A percentile compares a stretch with the other conserved stretches of the same genome.
phyloP scores from a whole-genome alignment of 2,797 vertebrate species.

The Octomys mimax region DNA sequence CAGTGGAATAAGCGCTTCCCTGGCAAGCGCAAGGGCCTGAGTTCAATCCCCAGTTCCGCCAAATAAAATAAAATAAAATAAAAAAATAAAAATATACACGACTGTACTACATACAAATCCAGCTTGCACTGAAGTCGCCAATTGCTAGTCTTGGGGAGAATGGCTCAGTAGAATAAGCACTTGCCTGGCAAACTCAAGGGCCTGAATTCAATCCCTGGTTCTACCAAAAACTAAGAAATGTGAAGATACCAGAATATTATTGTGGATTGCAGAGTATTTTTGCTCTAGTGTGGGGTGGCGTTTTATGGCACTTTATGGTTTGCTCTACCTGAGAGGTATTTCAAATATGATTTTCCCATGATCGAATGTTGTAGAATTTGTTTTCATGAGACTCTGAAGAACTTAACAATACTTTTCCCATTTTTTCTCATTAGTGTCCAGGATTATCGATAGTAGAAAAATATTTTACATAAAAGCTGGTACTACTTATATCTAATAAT shows the following conservation, averaged over 20 bases:
- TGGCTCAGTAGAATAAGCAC: no score
- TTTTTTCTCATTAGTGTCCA: conserved; percentile 63
- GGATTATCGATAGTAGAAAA: conserved; percentile 52
- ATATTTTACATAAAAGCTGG: conserved; percentile 16
- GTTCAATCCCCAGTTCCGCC: no score
- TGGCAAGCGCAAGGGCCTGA: no score
- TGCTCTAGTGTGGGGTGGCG: conserved; percentile 79
- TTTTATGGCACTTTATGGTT: conserved; percentile 83
- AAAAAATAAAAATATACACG: no score
- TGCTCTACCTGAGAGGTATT: conserved; percentile 82
- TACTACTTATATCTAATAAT: not conserved
- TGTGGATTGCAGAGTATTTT: conserved; percentile 83
- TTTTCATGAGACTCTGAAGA: conserved; percentile 78
- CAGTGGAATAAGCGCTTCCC: no score
- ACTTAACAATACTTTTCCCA: conserved; percentile 65
- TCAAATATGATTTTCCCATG: conserved; percentile 79
- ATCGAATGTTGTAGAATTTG: conserved; percentile 79
- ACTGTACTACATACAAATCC: not conserved
- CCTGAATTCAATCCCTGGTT: no score
- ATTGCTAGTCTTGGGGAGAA: conserved; percentile 72
- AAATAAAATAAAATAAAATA: no score
- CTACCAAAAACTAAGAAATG: conserved; percentile 59
- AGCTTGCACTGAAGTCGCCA: conserved; percentile 79
- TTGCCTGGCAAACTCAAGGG: no score
- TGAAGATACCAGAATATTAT: conserved; percentile 80